Conservation (phyloP, 2,797 vertebrate genomes). For the Coranthus polyacanthus region DNA sequence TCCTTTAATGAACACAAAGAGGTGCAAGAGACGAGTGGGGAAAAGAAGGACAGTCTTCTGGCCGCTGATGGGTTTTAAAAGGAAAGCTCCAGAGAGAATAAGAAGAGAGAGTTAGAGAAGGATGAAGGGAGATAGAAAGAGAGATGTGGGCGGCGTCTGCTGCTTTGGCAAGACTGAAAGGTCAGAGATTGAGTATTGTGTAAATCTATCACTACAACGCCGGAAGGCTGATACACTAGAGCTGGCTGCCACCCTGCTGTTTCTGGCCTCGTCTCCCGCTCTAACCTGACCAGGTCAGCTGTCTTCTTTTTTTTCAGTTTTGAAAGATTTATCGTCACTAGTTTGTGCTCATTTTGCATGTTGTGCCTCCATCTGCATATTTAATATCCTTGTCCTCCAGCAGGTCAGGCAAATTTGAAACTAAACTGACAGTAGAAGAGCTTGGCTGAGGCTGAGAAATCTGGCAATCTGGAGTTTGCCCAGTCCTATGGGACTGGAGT, state of each 20-base stretch:
- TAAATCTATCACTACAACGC: slow-evolving; percentile 77
- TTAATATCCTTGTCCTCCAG: slow-evolving; percentile 17
- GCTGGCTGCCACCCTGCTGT: slow-evolving; percentile 49
- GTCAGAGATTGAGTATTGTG: slow-evolving; percentile 76
- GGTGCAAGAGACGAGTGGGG: slow-evolving; percentile 35
- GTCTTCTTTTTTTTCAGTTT: slow-evolving; percentile 17
- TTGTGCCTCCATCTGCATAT: neutral
- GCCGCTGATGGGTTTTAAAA: slow-evolving; percentile 33
- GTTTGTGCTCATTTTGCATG: slow-evolving; percentile 16
- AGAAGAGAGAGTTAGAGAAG: slow-evolving; percentile 29
- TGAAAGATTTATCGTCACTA: neutral
- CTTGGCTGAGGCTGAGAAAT: neutral
- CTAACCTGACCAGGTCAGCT: slow-evolving; percentile 18
- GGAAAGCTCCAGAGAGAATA: slow-evolving; percentile 37
- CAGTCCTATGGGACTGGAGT: neutral
- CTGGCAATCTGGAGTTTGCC: neutral
- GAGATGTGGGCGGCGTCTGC: slow-evolving; percentile 73
- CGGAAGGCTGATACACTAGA: slow-evolving; percentile 46
- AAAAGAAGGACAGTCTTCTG: slow-evolving; percentile 10
- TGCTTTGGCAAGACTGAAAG: slow-evolving; percentile 76
- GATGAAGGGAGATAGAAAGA: slow-evolving; percentile 44
- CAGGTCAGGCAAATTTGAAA: slow-evolving; percentile 2
- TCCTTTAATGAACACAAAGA: slow-evolving; percentile 68
- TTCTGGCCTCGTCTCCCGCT: slow-evolving; percentile 44
- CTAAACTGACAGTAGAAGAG: neutral